Evolutionary conservation across 2,888 invertebrate species (phyloP), one percentile per base, ranked within the genome.

Genomic region (Teinopalpus imperialis): DNA sequence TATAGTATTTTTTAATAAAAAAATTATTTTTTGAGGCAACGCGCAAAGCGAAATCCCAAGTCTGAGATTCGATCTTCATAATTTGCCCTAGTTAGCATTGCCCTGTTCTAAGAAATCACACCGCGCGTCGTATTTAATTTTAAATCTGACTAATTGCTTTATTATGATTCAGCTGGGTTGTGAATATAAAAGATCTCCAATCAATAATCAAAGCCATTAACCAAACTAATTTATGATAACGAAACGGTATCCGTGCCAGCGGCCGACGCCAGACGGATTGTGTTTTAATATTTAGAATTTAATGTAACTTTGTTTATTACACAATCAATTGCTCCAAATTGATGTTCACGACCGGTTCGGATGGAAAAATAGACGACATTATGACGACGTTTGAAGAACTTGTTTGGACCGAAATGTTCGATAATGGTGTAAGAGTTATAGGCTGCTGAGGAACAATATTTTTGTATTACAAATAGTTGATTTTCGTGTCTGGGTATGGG

Each of bases 141-240:
- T 27, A 27, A 9, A 39, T 4, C 10, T 18, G 7, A 37, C 10
- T 20, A 39, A 39, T 39, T 39, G 37, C 20, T 7, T 12, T 27
- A n/a, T n/a, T n/a, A 39, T 29, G n/a, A 29, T 29, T 27, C 10
- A 27, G 18, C 27, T 29, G 8, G 37, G 18, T 27, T 37, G 10
- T 12, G 20, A 12, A 39, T 39, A 20, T 39, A 27, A 39, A 29
- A 27, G 20, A 20, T 39, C 27, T 27, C 16, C 7, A n/a, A n/a
- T 20, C 10, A 6, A 18, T 40, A 21, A 31, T 23, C 14, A 8
- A 3, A 3, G 23, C 23, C 14, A 31, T 31, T 40, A 40, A 31
- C 9, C 9, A 23, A 23, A 40, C 31, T 23, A 31, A 40, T 40
- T 21, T 31, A 42, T 32, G 24, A 12, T 32, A 24, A 42, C 32